Base-by-base conservation (phyloP, 2,888 invertebrate species). In the Ariolimax columbianus region DNA sequence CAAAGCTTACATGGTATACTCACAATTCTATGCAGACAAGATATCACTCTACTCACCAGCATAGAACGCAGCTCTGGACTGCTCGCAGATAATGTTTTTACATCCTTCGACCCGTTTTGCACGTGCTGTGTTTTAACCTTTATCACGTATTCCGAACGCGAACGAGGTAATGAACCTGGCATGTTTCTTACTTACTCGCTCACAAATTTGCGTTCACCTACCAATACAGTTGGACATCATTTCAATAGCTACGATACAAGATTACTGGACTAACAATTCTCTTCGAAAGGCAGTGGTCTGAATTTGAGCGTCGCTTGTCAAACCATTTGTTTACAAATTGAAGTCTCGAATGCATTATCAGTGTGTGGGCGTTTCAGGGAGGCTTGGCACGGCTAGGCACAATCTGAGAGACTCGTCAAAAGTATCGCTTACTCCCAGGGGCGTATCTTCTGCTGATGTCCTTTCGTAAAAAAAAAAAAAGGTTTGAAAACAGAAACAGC, bases 61-160 rank as follows among this genome's bases (percentile, higher is more conserved):
- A 89, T 89, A 79, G 89, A 89, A 63, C 88, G 80, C 23, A 89
- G 87, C 77, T 89, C 89, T 1, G 89, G 89, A 36, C 88, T 89
- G 87, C 89, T 89, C 81, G 83, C 77, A 2, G 89, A 87, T 23
- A 86, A 73, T n/a, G 77, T 81, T 19, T 80, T 77, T 0, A 79
- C 83, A 55, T 47, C 55, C 30, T 40, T 38, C 2, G 72, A 47
- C 23, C 80, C 81, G 55, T 73, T 38, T 55, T 51, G 81, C 81
- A 55, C 81, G 55, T 55, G 72, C 6, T 38, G 47, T 40, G 81
- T 26, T 9, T 82, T 82, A 59, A 75, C 77, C 83, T 83, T 66
- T 83, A 75, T 33, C 77, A 51, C 66, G 66, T 63, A 36, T 36
- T 83, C 83, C 17, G 77, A 77, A 30, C 77, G 66, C 23, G 77